Percentiles rank a stretch among this genome's conserved stretches.
phyloP scores from a whole-genome alignment of 1,140 invertebrate genomes.

The Calephelis nemesis region DNA sequence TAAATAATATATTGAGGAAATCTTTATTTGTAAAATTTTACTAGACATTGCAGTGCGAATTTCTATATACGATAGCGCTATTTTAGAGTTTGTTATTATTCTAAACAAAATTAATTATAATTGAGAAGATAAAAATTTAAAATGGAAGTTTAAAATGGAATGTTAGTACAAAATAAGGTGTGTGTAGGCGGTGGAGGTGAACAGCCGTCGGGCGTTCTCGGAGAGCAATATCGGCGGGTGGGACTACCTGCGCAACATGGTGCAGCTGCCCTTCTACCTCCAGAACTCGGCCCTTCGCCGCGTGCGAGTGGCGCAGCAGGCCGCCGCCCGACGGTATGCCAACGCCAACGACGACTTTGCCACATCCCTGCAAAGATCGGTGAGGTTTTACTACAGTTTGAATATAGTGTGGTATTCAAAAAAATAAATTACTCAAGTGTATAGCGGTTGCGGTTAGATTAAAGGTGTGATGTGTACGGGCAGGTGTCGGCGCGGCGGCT shows the following conservation, averaged over 20 bases:
- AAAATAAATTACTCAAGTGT: too few relatives aligned
- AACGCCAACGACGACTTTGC: constrained; percentile 76
- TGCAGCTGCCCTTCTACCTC: constrained; percentile 98
- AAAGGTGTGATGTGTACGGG: too few relatives aligned
- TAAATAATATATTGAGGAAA: too few relatives aligned
- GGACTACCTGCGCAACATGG: constrained; percentile 97
- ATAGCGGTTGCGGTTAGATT: too few relatives aligned
- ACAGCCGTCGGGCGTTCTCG: constrained; percentile 90
- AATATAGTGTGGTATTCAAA: not conserved
- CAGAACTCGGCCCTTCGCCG: constrained; percentile 96
- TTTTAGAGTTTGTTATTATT: too few relatives aligned
- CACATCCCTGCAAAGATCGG: constrained; percentile 72
- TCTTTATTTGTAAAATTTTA: too few relatives aligned
- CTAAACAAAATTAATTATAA: too few relatives aligned
- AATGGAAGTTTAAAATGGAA: too few relatives aligned
- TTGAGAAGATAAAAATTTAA: too few relatives aligned
- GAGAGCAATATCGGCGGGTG: constrained; percentile 95
- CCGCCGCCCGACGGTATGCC: constrained; percentile 82
- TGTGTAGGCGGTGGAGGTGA: constrained; percentile 93
- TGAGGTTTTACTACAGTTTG: constrained; percentile 36
- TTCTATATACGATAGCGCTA: too few relatives aligned
- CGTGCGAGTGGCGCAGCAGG: constrained; percentile 92
- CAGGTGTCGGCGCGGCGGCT: constrained; percentile 85
- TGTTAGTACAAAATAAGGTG: too few relatives aligned
- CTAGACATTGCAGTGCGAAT: too few relatives aligned